A percentile compares a stretch with the other conserved stretches of the same genome.
phyloP scores from a whole-genome alignment of 2,888 invertebrate genomes.

The Caenorhabditis japonica region DNA sequence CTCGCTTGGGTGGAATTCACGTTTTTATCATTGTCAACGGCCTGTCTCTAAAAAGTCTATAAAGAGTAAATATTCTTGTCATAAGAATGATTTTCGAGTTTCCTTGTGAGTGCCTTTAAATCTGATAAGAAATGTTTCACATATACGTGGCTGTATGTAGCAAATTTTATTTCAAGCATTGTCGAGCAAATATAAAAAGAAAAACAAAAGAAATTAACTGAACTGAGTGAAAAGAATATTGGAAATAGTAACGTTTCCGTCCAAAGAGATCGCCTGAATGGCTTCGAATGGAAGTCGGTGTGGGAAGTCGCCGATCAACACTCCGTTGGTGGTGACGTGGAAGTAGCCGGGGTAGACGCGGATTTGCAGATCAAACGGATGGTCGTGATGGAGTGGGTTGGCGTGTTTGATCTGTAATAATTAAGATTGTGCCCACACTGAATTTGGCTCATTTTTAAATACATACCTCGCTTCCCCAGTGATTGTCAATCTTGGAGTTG shows the following conservation, averaged over 20 bases:
- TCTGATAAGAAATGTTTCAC: no score
- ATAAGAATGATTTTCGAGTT: no score
- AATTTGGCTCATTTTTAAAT: background rate
- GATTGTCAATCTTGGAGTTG: conserved; percentile 39
- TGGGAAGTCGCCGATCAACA: conserved; percentile 49
- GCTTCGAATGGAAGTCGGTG: conserved; percentile 46
- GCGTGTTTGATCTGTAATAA: conserved; percentile 33
- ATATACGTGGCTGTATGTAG: conserved; percentile 10
- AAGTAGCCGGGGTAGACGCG: conserved; percentile 52
- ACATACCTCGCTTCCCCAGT: conserved; percentile 49
- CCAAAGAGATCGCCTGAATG: conserved; percentile 38
- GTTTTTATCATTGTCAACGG: no score
- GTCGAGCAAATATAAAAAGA: background rate
- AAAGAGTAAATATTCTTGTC: no score
- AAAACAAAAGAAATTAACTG: conserved; percentile 9
- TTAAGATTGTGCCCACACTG: background rate
- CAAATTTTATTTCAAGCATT: background rate
- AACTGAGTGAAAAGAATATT: conserved; percentile 35
- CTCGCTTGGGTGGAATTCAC: no score
- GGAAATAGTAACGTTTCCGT: conserved; percentile 44
- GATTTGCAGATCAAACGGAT: conserved; percentile 45
- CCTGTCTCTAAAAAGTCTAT: no score
- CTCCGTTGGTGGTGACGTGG: conserved; percentile 50
- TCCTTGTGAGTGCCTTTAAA: no score
- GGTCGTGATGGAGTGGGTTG: conserved; percentile 52